Evolutionary conservation across 2,113 vertebrate genomes (phyloP), one percentile per base, ranked within the genome.

Genomic region (Macquaria australasica): DNA sequence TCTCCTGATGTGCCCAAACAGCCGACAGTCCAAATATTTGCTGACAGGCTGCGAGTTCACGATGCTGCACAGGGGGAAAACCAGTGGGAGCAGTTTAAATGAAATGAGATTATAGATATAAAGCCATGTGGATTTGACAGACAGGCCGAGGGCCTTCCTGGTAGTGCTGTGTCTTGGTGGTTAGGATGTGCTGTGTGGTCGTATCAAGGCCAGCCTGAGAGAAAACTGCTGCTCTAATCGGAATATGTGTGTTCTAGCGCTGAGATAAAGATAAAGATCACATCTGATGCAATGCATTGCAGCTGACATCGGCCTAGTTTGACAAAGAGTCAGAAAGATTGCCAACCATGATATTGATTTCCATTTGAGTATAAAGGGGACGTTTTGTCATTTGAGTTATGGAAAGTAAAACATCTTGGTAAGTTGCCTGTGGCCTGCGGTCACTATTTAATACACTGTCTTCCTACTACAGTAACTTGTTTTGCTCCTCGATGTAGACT

Each of bases 201-300:
- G 39, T 34, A 78, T 75, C 81, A 58, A 87, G 77, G 80, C 60
- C 55, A 43, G 67, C 20, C 75, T 51, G 34, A 48, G 16, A 64
- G 56, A 83, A 87, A 89, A 83, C 41, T 83, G 87, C 89, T 78
- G 82, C 56, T 81, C 51, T 68, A 45, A 64, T 66, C 43, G 77
- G 21, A 85, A 70, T 15, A 1, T 11, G 39, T 69, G 10, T 50
- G 34, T 53, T 81, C 18, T 64, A 45, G 43, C 5, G 6, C 66
- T 9, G 66, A 84, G 69, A 77, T n/a, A 10, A 12, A 88, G 90
- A 89, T 92, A 73, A 48, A 70, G 72, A 92, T 92, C 82, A 69
- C 34, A 73, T 83, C 77, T 60, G 64, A 85, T 72, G 78, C 77
- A 67, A 9, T 64, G 39, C 60, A 55, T 15, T 66, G 85, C 73